Evolutionary conservation across 2,113 vertebrate species (phyloP).

Genomic region (Rhinoderma darwinii): DNA sequence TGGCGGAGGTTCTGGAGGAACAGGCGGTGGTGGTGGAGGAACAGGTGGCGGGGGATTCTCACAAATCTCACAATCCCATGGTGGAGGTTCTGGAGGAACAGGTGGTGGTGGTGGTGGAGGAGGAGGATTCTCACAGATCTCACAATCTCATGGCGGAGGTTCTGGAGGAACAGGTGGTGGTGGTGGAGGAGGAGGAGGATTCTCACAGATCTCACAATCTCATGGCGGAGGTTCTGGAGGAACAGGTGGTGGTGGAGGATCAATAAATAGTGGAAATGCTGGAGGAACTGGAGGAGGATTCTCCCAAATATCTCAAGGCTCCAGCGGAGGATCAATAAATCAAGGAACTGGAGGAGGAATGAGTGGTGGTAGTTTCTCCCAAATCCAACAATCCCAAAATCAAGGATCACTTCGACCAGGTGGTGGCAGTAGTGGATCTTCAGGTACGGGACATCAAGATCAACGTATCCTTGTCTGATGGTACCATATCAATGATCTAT

Average conservation of each 20-base stretch:
- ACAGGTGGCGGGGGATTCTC: not conserved
- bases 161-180: not conserved
- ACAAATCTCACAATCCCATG: not conserved
- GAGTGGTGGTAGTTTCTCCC: not conserved
- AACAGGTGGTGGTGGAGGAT: not conserved
- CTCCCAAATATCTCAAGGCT: not conserved
- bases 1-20: not conserved
- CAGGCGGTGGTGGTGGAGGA: not conserved
- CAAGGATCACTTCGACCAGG: not conserved
- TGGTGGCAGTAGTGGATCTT: slow-evolving; percentile 9
- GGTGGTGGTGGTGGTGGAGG: not conserved
- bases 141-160: slow-evolving; percentile 11
- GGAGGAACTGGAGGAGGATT: not conserved
- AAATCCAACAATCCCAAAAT: not conserved
- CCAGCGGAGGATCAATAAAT: not conserved
- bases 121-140: slow-evolving; percentile 5
- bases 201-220: slow-evolving; percentile 8
- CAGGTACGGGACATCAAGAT: not conserved
- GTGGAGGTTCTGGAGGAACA: not conserved
- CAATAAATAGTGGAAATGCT: not conserved
- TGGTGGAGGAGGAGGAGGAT: not conserved
- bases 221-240: not conserved
- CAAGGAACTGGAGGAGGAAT: slow-evolving; percentile 10
- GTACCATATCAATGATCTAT: not conserved
- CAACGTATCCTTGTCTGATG: not conserved